Conservation (phyloP, 2,797 vertebrate species). For the Galagoides demidoff region DNA sequence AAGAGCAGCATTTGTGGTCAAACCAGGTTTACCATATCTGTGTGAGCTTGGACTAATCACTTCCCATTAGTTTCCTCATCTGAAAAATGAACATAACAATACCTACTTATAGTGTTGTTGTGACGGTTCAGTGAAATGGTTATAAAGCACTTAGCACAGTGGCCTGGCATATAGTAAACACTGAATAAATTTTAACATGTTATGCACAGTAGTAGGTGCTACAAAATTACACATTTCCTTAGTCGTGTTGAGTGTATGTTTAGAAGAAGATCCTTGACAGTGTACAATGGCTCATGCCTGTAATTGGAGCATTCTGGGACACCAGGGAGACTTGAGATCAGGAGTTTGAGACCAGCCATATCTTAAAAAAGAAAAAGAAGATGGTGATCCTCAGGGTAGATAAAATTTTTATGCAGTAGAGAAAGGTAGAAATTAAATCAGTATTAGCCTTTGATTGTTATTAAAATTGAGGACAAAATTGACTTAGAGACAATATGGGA, state of each 20-base stretch:
- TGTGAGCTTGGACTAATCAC: slow-evolving; percentile 2
- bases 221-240: neutral
- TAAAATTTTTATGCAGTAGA: slow-evolving; percentile 2
- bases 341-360: neutral
- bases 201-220: neutral
- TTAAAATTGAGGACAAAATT: neutral
- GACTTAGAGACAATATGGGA: neutral
- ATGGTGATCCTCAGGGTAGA: neutral
- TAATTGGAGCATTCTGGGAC: neutral
- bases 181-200: slow-evolving; percentile 17
- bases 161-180: neutral
- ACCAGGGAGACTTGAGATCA: neutral
- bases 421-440: neutral
- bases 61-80: neutral
- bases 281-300: neutral
- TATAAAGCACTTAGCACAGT: neutral
- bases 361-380: neutral
- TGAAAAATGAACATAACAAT: slow-evolving; percentile 7
- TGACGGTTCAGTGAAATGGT: neutral
- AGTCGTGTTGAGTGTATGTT: neutral
- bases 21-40: neutral
- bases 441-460: slow-evolving; percentile 12
- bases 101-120: neutral
- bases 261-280: slow-evolving; percentile 6
- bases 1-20: neutral